Evolutionary conservation across 1,140 invertebrate species (phyloP).

Genomic region (Chelonus insularis): DNA sequence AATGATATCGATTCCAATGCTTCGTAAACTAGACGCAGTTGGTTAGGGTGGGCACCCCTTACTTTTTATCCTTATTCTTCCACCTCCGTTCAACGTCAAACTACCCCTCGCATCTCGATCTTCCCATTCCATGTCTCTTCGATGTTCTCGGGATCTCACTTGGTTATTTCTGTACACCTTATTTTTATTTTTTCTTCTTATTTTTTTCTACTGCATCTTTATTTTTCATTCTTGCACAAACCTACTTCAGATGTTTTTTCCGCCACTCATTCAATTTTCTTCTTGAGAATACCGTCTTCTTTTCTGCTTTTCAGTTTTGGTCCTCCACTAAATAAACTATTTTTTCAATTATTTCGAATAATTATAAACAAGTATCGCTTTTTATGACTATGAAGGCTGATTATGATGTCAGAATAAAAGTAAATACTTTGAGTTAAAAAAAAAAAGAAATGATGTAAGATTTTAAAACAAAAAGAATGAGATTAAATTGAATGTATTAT

Average conservation of each 20-base stretch:
- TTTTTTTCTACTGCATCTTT: constrained; percentile 7
- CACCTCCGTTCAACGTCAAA: constrained; percentile 30
- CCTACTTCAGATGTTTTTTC: constrained; percentile 6
- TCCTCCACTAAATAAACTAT: too few relatives aligned
- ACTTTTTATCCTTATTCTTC: constrained; percentile 58
- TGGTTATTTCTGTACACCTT: constrained; percentile 39
- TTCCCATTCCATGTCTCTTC: constrained; percentile 13
- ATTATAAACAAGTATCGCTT: too few relatives aligned
- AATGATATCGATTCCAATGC: constrained; percentile 62
- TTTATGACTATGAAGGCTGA: too few relatives aligned
- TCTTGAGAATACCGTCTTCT: background rate
- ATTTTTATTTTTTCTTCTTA: background rate
- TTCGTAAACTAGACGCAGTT: constrained; percentile 56
- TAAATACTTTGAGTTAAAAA: too few relatives aligned
- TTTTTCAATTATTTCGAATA: too few relatives aligned
- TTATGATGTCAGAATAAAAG: too few relatives aligned
- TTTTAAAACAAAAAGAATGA: too few relatives aligned
- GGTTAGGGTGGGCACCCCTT: constrained; percentile 50
- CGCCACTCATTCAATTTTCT: too few relatives aligned
- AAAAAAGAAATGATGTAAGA: too few relatives aligned
- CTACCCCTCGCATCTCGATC: constrained; percentile 32
- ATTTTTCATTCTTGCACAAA: constrained; percentile 9
- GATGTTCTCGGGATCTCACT: constrained; percentile 41
- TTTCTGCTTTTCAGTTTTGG: background rate
- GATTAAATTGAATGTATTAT: too few relatives aligned